Conservation (phyloP, 2,888 invertebrate genomes). For the Sycophila texana region DNA sequence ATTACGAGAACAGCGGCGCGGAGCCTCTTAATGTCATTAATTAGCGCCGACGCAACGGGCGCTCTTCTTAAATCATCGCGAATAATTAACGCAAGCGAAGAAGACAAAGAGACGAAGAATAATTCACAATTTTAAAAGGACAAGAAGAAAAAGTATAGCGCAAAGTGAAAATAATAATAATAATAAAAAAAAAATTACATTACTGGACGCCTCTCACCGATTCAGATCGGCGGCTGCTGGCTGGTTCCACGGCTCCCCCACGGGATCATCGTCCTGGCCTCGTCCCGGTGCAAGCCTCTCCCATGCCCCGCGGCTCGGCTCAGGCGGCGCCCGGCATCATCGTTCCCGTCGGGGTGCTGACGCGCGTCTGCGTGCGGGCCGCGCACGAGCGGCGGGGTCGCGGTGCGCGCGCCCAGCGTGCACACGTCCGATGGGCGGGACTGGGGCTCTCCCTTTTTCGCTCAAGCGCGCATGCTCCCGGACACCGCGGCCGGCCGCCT, state of each 20-base stretch:
- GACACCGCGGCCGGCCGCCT: no score
- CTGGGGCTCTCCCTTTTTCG: background rate
- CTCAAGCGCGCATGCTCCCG: no score
- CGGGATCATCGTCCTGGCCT: slow-evolving; percentile 39
- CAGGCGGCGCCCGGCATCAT: background rate
- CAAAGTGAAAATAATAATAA: background rate
- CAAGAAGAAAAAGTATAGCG: no score
- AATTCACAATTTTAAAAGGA: no score
- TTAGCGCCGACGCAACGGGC: no score
- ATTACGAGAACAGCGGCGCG: no score
- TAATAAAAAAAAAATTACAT: background rate
- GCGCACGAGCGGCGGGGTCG: background rate
- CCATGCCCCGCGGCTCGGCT: background rate
- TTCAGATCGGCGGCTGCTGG: slow-evolving; percentile 18
- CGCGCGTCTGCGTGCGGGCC: background rate
- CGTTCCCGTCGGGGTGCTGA: no score
- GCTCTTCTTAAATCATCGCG: no score
- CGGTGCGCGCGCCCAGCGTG: slow-evolving; percentile 2
- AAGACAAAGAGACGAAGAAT: background rate
- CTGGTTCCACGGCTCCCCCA: slow-evolving; percentile 1
- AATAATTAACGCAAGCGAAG: background rate
- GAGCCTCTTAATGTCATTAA: no score
- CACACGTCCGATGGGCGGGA: slow-evolving; percentile 22
- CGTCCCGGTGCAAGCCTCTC: background rate
- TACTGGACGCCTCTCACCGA: background rate